Conservation (phyloP, 1,140 invertebrate genomes). For the Dryas iulia region DNA sequence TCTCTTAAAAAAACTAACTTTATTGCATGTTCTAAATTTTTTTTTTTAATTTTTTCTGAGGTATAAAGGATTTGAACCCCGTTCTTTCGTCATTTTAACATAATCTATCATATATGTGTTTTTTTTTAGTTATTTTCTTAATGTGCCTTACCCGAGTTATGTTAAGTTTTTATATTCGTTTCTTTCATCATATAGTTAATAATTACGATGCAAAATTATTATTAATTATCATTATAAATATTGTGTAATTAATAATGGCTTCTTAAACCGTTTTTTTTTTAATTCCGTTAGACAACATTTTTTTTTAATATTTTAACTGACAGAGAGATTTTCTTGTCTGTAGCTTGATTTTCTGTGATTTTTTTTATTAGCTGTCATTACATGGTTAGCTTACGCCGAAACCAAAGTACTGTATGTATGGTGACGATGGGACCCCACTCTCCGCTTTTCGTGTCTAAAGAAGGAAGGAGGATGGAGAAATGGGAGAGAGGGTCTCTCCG, state of each 20-base stretch:
- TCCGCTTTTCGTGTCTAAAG: not conserved
- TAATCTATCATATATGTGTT: no score
- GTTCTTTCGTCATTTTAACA: not conserved
- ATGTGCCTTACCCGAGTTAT: not conserved
- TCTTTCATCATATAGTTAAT: not conserved
- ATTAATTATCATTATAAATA: not conserved
- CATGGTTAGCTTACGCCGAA: not conserved
- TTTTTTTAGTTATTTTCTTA: not conserved
- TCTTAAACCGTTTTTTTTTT: not conserved
- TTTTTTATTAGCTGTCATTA: constrained; percentile 9
- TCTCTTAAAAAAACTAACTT: not conserved
- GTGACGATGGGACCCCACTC: not conserved
- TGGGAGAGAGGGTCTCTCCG: constrained; percentile 9
- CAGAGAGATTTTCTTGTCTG: constrained; percentile 3
- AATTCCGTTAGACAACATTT: not conserved
- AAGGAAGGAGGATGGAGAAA: not conserved
- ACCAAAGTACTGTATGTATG: not conserved
- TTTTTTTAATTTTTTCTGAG: not conserved
- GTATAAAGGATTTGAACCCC: not conserved
- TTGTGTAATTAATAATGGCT: no score
- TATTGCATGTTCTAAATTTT: not conserved
- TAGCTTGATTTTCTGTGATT: constrained; percentile 7
- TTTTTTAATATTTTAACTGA: not conserved
- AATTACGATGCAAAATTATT: not conserved
- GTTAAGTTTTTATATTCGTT: not conserved